These are phyloP conservation scores for Bungarus multicinctus DNA, from an alignment of 2,113 vertebrate genomes.

Conservation along the genomic window DNA sequence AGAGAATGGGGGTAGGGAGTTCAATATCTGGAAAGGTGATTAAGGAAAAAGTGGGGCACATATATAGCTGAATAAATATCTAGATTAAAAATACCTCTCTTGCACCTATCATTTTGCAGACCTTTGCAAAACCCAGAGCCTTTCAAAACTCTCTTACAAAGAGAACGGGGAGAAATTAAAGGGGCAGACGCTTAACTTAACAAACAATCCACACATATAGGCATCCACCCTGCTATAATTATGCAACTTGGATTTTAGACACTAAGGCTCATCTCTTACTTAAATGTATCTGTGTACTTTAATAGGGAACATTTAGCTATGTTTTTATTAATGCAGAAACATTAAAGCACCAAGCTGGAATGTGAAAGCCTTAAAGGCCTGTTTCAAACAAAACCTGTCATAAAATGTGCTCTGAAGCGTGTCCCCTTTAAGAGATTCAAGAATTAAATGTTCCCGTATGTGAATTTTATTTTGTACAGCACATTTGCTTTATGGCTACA, in stretches of 20 bases:
- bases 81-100: neutral
- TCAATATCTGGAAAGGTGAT: neutral
- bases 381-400: conserved; percentile 81
- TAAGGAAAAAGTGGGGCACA: neutral
- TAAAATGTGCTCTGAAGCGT: conserved; percentile 83
- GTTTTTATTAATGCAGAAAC: conserved; percentile 82
- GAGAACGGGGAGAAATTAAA: conserved; percentile 10
- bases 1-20: neutral
- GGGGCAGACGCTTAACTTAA: neutral
- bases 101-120: neutral
- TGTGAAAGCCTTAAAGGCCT: conserved; percentile 80
- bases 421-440: conserved; percentile 85
- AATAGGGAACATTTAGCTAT: conserved; percentile 78
- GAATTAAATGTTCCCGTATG: conserved; percentile 87
- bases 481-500: conserved; percentile 87
- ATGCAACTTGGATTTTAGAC: conserved; percentile 73
- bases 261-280: conserved; percentile 75
- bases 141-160: conserved; percentile 39
- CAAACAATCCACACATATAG: conserved; percentile 60
- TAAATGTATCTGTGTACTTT: conserved; percentile 80
- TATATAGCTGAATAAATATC: conserved; percentile 7
- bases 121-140: neutral
- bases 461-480: conserved; percentile 86
- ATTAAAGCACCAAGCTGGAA: conserved; percentile 76
- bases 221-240: conserved; percentile 67